Percentiles rank a stretch among this genome's conserved stretches.
Evolutionary conservation across 1,140 invertebrate species (phyloP).

Genomic region (Drosophila biarmipes): DNA sequence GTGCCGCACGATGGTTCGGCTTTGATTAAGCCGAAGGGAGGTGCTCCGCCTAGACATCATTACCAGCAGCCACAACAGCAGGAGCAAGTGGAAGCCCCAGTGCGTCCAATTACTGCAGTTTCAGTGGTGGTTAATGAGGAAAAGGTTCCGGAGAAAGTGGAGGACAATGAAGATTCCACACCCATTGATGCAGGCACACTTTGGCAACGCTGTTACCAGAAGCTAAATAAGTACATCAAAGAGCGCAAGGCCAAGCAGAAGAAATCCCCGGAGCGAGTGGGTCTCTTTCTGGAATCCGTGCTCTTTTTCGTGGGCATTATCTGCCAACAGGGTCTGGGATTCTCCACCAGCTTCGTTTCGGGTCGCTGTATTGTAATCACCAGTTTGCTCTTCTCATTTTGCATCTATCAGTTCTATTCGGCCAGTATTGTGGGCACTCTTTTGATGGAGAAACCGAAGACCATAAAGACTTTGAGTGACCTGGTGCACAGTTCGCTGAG

Average conservation of each 20-base stretch:
- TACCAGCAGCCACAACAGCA: conserved; percentile 29
- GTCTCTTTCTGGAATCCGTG: conserved; percentile 77
- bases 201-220: conserved; percentile 48
- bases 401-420: conserved; percentile 90
- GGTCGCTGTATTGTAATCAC: conserved; percentile 87
- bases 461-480: conserved; percentile 87
- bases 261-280: conserved; percentile 48
- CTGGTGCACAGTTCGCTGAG: conserved; percentile 87
- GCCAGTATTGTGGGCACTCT: conserved; percentile 90
- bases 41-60: conserved; percentile 41
- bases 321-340: conserved; percentile 85
- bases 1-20: conserved; percentile 65
- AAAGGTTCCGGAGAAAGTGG: background rate
- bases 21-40: conserved; percentile 68
- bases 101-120: conserved; percentile 17
- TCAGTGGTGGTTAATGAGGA: conserved; percentile 10
- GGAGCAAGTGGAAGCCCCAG: background rate
- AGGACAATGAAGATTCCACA: background rate
- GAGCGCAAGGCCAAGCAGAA: conserved; percentile 14
- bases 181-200: conserved; percentile 28
- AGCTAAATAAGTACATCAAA: conserved; percentile 46
- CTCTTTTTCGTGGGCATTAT: conserved; percentile 84
- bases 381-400: conserved; percentile 87
- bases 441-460: conserved; percentile 87
- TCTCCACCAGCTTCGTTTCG: conserved; percentile 85